These are phyloP conservation scores for Varanus komodoensis DNA, from an alignment of 2,113 vertebrate species.

Conservation along the genomic window DNA sequence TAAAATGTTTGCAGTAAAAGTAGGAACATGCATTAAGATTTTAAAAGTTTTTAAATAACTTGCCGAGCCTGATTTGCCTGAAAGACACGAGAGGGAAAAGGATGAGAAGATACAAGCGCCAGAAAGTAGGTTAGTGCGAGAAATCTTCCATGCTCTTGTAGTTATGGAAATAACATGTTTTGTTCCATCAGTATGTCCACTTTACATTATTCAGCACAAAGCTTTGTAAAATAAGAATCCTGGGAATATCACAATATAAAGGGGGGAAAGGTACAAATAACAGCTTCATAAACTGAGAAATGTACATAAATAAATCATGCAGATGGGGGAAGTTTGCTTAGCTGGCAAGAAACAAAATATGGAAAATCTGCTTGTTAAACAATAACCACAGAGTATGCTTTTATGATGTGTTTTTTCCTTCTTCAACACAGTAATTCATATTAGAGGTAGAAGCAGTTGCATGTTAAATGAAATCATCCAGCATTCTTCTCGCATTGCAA, in stretches of 20 bases:
- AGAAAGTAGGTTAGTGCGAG: conserved; percentile 51
- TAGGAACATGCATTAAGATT: conserved; percentile 36
- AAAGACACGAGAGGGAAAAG: neutral
- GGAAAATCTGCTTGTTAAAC: conserved; percentile 90
- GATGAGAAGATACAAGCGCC: conserved; percentile 23
- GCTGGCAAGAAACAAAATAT: conserved; percentile 85
- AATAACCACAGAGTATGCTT: conserved; percentile 86
- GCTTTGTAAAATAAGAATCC: conserved; percentile 84
- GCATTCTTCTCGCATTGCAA: conserved; percentile 81
- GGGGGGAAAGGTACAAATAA: conserved; percentile 83
- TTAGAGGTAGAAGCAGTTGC: conserved; percentile 85
- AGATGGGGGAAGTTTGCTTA: conserved; percentile 87
- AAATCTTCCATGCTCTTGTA: conserved; percentile 58
- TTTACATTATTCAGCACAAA: conserved; percentile 86
- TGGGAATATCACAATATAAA: conserved; percentile 85
- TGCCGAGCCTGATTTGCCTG: conserved; percentile 42
- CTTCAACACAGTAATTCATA: conserved; percentile 84
- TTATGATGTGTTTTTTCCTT: conserved; percentile 78
- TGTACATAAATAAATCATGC: conserved; percentile 89
- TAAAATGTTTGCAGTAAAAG: conserved; percentile 20
- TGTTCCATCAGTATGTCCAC: conserved; percentile 77
- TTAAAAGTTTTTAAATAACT: conserved; percentile 53
- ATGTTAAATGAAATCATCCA: conserved; percentile 87
- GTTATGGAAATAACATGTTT: conserved; percentile 74
- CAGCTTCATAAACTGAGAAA: conserved; percentile 86